Base-by-base conservation (phyloP, 1,140 invertebrate species). In the Lamellibrachia luymesi region DNA sequence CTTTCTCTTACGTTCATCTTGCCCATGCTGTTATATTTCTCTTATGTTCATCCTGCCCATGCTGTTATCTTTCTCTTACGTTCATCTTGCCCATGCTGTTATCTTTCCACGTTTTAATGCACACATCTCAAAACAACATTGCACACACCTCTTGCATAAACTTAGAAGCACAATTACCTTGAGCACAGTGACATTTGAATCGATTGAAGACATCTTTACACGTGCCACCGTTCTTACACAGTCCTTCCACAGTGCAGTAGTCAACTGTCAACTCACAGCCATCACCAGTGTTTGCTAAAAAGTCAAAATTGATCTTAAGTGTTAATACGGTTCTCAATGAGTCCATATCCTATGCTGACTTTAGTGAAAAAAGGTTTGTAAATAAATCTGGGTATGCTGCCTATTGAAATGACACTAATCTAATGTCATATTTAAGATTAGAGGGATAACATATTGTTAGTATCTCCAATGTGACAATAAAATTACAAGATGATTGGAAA, bases 211-310 rank as follows among this genome's bases (percentile, higher is more conserved):
- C 51, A 10, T 17, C 8, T 50, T 50, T 50, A 51, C 91, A 91
- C 0, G 49, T 91, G 91, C 91, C 91, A 25, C 91, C 91, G 51
- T 91, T 50, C 49, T 51, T 50, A 8, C 91, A 91, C 49, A 50
- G 91, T 50, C 91, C 91, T 51, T 91, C n/a, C 91, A 91, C 91
- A 91, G 49, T 22, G 91, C 91, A 91, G 91, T 91, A 91, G 51
- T 91, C 91, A 10, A n/a, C 25, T 10, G 91, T 51, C 91, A 91
- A 5, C 91, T 91, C 91, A 91, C 91, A 91, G 22, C 91, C 91
- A 51, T 10, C 8, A 13, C 91, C 91, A 27, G 91, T 91, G n/a
- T 91, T 50, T 4, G 49, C 91, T 91, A 5, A 50, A 91, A 91
- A 17, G 17, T 4, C 0, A 91, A 91, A 91, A n/a, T 50, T 91